Evolutionary conservation across 1,140 invertebrate species (phyloP), one percentile per base, ranked within the genome.

Genomic region (Amphibalanus amphitrite): DNA sequence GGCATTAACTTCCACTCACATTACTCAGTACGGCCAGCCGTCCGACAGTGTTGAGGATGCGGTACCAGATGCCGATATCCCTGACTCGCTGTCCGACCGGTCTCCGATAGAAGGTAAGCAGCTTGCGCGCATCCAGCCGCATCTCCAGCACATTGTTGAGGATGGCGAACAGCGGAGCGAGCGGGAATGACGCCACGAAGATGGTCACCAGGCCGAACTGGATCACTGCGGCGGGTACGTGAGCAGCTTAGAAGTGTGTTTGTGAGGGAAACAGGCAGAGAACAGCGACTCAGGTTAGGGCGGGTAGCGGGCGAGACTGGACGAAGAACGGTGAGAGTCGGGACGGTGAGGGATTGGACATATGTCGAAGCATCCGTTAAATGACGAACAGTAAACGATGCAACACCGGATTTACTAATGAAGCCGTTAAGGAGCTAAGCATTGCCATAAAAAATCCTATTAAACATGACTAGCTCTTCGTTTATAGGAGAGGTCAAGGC

Each of bases 11-110:
- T n/a, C n/a, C n/a, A 25, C 87, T 88, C 81, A 95, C 94, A 83
- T 97, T 97, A 67, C 91, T 94, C 28, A 97, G 88, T 23, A 97
- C 90, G 69, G 93, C 91, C 65, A 97, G 81, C 79, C 94, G 91
- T 72, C 91, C 90, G 74, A 97, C 86, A 28, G 89, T 88, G 80
- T 95, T 92, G 29, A 97, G 81, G 73, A 97, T 96, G 69, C 88
- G 83, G 79, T 91, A n/a, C n/a, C n/a, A n/a, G n/a, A n/a, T n/a
- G n/a, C n/a, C n/a, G n/a, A n/a, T n/a, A n/a, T n/a, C n/a, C 92
- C 94, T 94, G 23, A 92, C 91, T 73, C 92, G 82, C 77, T 91
- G 88, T 28, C 90, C 88, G 68, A 95, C 91, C 0, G 92, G 92
- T 68, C 92, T 82, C 67, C 91, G 83, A 78, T 91, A 91, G 79